Percentiles rank a stretch among this genome's conserved stretches.
Evolutionary conservation across 2,888 invertebrate species (phyloP).

Genomic region (Agriopis marginaria): DNA sequence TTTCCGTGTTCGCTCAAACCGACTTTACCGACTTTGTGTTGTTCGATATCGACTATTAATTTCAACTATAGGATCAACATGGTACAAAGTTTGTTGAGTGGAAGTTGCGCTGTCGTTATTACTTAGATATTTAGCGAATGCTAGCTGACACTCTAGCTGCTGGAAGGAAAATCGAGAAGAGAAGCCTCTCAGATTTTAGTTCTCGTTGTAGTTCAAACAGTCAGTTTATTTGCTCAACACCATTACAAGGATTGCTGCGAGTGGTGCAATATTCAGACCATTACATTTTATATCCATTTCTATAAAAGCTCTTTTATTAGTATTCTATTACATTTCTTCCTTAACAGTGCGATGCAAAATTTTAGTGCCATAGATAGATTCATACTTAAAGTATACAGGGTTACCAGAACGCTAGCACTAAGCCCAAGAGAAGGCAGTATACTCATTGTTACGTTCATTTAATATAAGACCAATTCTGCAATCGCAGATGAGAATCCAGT

Average conservation of each 20-base stretch:
- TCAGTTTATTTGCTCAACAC: conserved; percentile 48
- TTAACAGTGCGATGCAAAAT: conserved; percentile 9
- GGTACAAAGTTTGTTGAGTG: conserved; percentile 40
- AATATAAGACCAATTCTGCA: too few species aligned
- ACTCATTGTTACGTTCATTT: too few species aligned
- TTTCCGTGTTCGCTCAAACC: conserved; percentile 57
- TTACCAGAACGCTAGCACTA: too few species aligned
- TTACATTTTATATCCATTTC: conserved; percentile 34
- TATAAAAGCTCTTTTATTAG: conserved; percentile 20
- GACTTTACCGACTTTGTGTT: conserved; percentile 43
- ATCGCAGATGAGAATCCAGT: too few species aligned
- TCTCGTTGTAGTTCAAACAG: conserved; percentile 14
- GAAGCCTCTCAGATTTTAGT: neutral
- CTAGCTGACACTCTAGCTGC: neutral
- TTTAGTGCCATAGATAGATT: neutral
- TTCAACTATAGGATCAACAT: conserved; percentile 42
- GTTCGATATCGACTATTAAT: conserved; percentile 45
- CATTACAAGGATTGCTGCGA: conserved; percentile 57
- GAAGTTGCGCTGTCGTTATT: conserved; percentile 34
- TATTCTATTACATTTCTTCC: conserved; percentile 15
- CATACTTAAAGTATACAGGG: too few species aligned
- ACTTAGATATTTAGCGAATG: conserved; percentile 19
- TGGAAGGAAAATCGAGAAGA: neutral
- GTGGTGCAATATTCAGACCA: conserved; percentile 37
- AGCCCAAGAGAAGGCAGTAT: too few species aligned